Base-by-base conservation (phyloP, 2,888 invertebrate genomes). In the Leptothorax acervorum region DNA sequence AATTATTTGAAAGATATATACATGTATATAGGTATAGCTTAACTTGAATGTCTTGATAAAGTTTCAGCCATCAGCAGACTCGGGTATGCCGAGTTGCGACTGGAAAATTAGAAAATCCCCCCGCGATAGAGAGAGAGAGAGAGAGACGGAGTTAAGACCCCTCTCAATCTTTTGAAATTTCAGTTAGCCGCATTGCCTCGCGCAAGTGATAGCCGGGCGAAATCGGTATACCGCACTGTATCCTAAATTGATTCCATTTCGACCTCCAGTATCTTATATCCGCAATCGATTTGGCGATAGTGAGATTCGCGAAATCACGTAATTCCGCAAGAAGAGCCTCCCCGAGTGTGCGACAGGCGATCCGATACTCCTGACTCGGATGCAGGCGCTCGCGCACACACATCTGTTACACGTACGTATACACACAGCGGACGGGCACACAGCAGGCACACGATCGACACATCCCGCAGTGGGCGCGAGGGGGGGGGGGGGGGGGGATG, bases 271-370 rank as follows among this genome's bases (percentile, higher is more conserved):
- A 83, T 83, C 76, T 81, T 79, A 63, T 74, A 57, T 70, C 73
- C 55, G 74, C 83, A 81, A 85, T 83, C 83, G 83, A 63, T 74
- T 66, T 76, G 73, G 65, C 73, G 76, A 85, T 88, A 89, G 89
- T 86, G 82, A 83, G 86, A 85, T 84, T 85, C 83, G 66, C 53
- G 85, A 87, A 88, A 89, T 89, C 89, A 88, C 89, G 87, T 85
- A 83, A 88, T 84, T 85, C 86, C 83, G 53, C 66, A 81, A 75
- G 85, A 79, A 83, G 86, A 85, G 76, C 85, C 81, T 82, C 82
- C 75, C 84, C 83, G 85, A 48, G 57, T 70, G 55, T 62, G 78
- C 70, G 82, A 70, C 82, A 53, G 55, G 42, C 78, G 66, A 73
- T 66, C 60, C 85, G 81, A 66, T 82, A 85, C 73, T 73, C 51